Evolutionary conservation across 2,797 vertebrate species (phyloP).

Genomic region (Petrocephalus schoutedeni): DNA sequence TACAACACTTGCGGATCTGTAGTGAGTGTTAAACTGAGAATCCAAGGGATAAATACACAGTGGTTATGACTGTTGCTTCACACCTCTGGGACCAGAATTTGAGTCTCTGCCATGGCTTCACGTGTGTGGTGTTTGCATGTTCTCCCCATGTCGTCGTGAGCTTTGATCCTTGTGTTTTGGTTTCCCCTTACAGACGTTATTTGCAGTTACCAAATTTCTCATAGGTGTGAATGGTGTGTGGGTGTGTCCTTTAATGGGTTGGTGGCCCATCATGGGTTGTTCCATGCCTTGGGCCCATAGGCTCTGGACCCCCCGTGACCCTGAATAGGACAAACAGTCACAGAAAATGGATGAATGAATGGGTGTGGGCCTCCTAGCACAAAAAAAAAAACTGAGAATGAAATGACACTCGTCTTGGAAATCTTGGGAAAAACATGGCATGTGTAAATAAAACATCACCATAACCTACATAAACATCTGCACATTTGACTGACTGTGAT

Average conservation of each 20-base stretch:
- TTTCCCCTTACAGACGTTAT: background rate
- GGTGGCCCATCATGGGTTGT: background rate
- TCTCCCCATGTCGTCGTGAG: background rate
- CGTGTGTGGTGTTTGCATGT: background rate
- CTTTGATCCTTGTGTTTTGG: background rate
- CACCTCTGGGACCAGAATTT: background rate
- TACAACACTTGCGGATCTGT: background rate
- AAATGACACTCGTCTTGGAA: background rate
- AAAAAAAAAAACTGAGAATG: constrained; percentile 22
- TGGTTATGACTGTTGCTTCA: background rate
- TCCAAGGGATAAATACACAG: background rate
- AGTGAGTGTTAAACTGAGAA: background rate
- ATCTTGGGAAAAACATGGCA: background rate
- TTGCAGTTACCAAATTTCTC: background rate
- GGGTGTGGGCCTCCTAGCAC: background rate
- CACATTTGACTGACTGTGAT: background rate
- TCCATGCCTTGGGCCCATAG: background rate
- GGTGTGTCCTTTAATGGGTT: background rate
- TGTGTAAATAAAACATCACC: constrained; percentile 23
- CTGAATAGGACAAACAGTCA: background rate
- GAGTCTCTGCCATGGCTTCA: background rate
- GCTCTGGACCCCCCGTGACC: background rate
- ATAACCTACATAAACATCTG: background rate
- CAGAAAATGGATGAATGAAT: background rate
- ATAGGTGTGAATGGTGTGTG: background rate